These are phyloP conservation scores for Colinus virginianus DNA, from an alignment of 2,113 vertebrate species.

Conservation along the genomic window DNA sequence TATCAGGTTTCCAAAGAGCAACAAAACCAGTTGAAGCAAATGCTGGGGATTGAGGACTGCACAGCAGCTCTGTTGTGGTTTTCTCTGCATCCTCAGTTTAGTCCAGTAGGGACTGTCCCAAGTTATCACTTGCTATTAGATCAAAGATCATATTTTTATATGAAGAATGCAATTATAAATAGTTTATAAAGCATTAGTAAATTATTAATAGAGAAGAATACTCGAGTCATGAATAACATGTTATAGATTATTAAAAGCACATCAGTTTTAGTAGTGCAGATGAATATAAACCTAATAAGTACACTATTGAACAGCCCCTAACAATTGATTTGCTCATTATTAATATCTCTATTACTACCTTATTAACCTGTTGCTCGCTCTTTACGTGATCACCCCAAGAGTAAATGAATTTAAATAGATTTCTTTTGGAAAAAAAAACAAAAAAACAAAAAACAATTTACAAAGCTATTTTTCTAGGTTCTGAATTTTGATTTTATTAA, in stretches of 20 bases:
- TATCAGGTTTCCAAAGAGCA: background rate
- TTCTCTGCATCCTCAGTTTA: background rate
- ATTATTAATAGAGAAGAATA: conserved; percentile 59
- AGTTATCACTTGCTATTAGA: conserved; percentile 26
- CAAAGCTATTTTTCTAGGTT: background rate
- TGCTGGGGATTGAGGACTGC: background rate
- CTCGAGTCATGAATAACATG: conserved; percentile 42
- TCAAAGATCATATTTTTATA: conserved; percentile 44
- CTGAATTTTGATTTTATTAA: background rate
- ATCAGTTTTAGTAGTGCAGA: background rate
- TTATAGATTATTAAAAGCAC: conserved; percentile 66
- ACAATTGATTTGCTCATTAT: conserved; percentile 27
- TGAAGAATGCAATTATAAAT: conserved; percentile 55
- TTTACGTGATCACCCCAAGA: background rate
- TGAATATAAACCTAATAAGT: conserved; percentile 37
- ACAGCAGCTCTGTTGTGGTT: background rate
- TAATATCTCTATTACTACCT: conserved; percentile 41
- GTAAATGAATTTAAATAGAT: background rate
- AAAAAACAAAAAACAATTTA: background rate
- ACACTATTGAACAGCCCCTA: background rate
- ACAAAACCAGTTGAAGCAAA: background rate
- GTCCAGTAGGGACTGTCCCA: background rate
- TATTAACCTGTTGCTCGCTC: conserved; percentile 37
- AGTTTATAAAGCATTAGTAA: conserved; percentile 62
- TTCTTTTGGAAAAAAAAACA: conserved; percentile 5